Evolutionary conservation across 1,140 invertebrate species (phyloP), one percentile per base, ranked within the genome.

Genomic region (Solen grandis): DNA sequence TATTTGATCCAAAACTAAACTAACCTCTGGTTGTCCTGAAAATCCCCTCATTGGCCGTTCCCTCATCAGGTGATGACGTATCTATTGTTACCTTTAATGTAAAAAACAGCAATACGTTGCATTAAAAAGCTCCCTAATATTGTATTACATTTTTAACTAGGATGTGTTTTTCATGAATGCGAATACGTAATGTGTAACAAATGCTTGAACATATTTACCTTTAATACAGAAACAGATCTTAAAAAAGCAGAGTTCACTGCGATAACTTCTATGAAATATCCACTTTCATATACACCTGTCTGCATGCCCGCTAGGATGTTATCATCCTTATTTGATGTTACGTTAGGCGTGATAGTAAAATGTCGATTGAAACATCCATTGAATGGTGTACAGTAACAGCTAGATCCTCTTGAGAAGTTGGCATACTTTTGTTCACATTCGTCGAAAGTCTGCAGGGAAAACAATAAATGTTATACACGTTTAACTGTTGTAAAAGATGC

Each of bases 81-180:
- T 86, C 85, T 36, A 84, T 57, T 10, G 76, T 81, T 5, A 86
- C 70, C 72, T 82, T 33, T 5, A 72, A 25, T n/a, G n/a, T n/a
- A n/a, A n/a, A n/a, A n/a, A n/a, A n/a, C n/a, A n/a, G n/a, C n/a
- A n/a, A n/a, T n/a, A n/a, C n/a, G n/a, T n/a, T n/a, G n/a, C n/a
- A n/a, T n/a, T n/a, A n/a, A n/a, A n/a, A n/a, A n/a, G n/a, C n/a
- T n/a, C n/a, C n/a, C n/a, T n/a, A n/a, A n/a, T n/a, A n/a, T n/a
- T n/a, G n/a, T n/a, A n/a, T n/a, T n/a, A n/a, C n/a, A n/a, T n/a
- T n/a, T n/a, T n/a, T n/a, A n/a, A n/a, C n/a, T n/a, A n/a, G n/a
- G n/a, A n/a, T n/a, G n/a, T n/a, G n/a, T n/a, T n/a, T n/a, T n/a
- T n/a, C n/a, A n/a, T n/a, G n/a, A n/a, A n/a, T n/a, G n/a, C n/a